Conservation (phyloP, 2,113 vertebrate species). For the Sceloporus undulatus region DNA sequence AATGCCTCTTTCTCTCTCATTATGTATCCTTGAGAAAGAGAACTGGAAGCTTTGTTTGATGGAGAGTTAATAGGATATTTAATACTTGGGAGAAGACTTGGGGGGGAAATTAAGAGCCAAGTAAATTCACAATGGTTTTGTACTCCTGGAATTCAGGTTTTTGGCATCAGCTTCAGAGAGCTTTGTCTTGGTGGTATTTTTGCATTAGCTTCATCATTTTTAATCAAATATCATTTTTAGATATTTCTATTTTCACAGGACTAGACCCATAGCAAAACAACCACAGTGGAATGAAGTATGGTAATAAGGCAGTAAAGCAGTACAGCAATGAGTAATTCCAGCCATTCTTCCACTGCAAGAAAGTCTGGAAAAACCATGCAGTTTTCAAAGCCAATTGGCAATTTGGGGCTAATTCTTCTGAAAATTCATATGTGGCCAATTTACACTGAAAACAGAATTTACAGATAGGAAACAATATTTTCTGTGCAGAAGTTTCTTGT, state of each 20-base stretch:
- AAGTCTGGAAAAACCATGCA: too few species aligned
- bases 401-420: too few species aligned
- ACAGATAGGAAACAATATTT: too few species aligned
- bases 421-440: too few species aligned
- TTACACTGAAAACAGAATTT: too few species aligned
- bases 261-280: background rate
- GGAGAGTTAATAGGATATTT: background rate
- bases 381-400: too few species aligned
- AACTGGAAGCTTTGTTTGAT: background rate
- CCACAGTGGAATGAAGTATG: background rate
- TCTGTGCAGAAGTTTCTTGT: too few species aligned
- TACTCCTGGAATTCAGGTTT: background rate
- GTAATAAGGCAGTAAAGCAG: background rate
- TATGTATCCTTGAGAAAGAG: constrained; percentile 6
- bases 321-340: too few species aligned
- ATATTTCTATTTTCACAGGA: background rate
- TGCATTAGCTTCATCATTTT: background rate
- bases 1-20: background rate
- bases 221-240: background rate
- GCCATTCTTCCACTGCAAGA: too few species aligned
- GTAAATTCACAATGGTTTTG: background rate
- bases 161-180: background rate
- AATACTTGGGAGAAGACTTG: background rate
- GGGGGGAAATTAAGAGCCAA: background rate
- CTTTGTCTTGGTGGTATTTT: background rate